These are phyloP conservation scores for Callitettix versicolor DNA, from an alignment of 1,140 invertebrate genomes.

Conservation along the genomic window DNA sequence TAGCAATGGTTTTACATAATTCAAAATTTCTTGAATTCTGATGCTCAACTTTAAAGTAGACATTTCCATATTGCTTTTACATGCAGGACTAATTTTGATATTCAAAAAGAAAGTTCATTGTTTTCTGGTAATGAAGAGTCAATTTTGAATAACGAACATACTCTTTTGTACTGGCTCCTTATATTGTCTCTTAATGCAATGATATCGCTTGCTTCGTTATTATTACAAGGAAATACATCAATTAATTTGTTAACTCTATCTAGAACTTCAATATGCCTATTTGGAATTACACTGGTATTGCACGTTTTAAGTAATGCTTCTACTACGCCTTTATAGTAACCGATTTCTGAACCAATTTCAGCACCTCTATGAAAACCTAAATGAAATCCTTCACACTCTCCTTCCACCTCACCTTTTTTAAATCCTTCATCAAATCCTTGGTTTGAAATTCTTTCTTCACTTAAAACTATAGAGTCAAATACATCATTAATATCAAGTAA, in stretches of 20 bases:
- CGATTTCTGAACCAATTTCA: constrained; percentile 31
- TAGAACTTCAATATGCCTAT: constrained; percentile 9
- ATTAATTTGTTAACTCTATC: constrained; percentile 25
- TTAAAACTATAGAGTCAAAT: constrained; percentile 28
- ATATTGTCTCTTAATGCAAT: constrained; percentile 24
- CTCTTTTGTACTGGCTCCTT: constrained; percentile 29
- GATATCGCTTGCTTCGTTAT: constrained; percentile 27
- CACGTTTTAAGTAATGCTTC: constrained; percentile 4
- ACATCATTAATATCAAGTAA: constrained; percentile 27
- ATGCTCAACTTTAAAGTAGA: constrained; percentile 6
- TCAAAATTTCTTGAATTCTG: constrained; percentile 41
- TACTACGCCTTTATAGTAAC: constrained; percentile 29
- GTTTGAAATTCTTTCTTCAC: constrained; percentile 25
- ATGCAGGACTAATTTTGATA: background rate
- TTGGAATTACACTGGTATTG: background rate
- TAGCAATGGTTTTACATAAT: constrained; percentile 45
- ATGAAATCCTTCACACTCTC: constrained; percentile 29
- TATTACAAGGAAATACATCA: constrained; percentile 27
- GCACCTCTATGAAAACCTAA: constrained; percentile 31
- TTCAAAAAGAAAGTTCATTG: constrained; percentile 9
- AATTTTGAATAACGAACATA: constrained; percentile 29
- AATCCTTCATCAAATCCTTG: constrained; percentile 28
- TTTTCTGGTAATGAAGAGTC: constrained; percentile 19
- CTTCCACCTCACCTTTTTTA: constrained; percentile 25
- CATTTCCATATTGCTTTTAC: background rate